phyloP scores from a whole-genome alignment of 2,888 invertebrate genomes.

The Tenodera sinensis region DNA sequence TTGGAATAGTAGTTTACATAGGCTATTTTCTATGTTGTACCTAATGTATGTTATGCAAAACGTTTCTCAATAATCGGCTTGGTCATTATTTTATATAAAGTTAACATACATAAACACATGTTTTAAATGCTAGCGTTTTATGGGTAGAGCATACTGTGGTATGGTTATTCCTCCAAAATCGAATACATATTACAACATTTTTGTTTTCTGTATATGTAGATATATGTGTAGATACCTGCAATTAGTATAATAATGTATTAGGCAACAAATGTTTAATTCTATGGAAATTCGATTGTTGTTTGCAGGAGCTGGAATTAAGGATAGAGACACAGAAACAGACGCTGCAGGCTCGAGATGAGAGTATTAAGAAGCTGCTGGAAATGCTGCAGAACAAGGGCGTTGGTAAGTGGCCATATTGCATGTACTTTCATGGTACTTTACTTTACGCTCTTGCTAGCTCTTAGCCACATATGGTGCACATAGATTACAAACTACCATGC shows the following conservation, averaged over 20 bases:
- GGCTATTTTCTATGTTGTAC: too few species aligned
- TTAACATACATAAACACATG: too few species aligned
- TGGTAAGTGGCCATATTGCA: slow-evolving; percentile 60
- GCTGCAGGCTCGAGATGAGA: slow-evolving; percentile 91
- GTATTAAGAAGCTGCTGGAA: slow-evolving; percentile 96
- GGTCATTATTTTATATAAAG: too few species aligned
- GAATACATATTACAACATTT: neutral
- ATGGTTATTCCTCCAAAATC: too few species aligned
- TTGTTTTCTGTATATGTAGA: neutral
- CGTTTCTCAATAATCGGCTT: too few species aligned
- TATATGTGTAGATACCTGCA: too few species aligned
- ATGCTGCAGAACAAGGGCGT: slow-evolving; percentile 97
- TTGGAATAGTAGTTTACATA: too few species aligned
- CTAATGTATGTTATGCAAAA: too few species aligned
- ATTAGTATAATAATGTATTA: neutral
- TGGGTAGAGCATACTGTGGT: too few species aligned
- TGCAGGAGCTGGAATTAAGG: slow-evolving; percentile 88
- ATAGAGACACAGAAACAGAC: slow-evolving; percentile 99
- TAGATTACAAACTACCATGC: neutral
- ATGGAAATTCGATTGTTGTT: slow-evolving; percentile 28
- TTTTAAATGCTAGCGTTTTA: too few species aligned
- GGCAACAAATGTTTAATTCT: too few species aligned
- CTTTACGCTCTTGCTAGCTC: neutral
- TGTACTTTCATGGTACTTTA: neutral
- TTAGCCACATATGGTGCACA: neutral